These are phyloP conservation scores for Coracopsis vasa DNA, from an alignment of 2,113 vertebrate genomes.

Conservation along the genomic window DNA sequence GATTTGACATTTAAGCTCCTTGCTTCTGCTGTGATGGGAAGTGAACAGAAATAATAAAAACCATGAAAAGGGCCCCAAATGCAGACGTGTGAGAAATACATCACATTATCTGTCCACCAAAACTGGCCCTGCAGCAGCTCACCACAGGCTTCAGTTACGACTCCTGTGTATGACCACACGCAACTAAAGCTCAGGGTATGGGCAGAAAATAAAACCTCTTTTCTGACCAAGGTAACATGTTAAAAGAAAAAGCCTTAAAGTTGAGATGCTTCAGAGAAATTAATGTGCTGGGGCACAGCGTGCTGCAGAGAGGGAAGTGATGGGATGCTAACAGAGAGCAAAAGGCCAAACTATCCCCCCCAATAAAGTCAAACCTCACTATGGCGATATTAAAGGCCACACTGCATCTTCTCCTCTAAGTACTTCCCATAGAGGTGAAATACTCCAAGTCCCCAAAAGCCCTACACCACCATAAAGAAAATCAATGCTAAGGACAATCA, in stretches of 20 bases:
- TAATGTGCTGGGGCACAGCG: background rate
- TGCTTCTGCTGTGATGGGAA: background rate
- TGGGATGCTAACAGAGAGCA: background rate
- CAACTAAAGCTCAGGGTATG: fast-evolving
- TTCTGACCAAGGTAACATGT: background rate
- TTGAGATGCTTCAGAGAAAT: background rate
- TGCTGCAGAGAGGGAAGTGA: background rate
- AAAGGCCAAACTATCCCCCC: background rate
- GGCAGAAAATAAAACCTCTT: background rate
- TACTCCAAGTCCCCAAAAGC: background rate
- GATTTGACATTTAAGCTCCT: background rate
- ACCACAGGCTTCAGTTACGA: background rate
- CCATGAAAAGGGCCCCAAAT: background rate
- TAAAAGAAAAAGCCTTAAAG: background rate
- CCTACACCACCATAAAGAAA: fast-evolving
- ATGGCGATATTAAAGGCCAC: background rate
- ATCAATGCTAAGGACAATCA: background rate
- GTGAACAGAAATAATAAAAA: background rate
- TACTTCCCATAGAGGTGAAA: background rate
- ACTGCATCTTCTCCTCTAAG: background rate
- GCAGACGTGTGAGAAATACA: background rate
- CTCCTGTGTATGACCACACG: fast-evolving
- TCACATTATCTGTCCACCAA: background rate
- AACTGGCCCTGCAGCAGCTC: background rate
- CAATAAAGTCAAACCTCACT: background rate